Percentiles rank a stretch among this genome's conserved stretches.
phyloP scores from a whole-genome alignment of 2,113 vertebrate species.

The Epinephelus fuscoguttatus region DNA sequence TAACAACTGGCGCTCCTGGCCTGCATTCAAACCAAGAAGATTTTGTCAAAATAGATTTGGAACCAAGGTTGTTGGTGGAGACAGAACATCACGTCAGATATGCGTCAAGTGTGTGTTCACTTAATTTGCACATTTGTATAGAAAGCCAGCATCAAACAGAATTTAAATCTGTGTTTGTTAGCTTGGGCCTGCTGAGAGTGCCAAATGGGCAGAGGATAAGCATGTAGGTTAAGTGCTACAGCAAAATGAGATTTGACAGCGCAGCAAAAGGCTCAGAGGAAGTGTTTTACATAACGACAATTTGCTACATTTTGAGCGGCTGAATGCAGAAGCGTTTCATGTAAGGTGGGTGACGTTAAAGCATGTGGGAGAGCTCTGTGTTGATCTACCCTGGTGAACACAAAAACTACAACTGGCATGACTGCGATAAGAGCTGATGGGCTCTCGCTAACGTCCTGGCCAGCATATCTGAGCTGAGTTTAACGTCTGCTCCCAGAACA shows the following conservation, averaged over 20 bases:
- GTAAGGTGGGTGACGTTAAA: conserved; percentile 35
- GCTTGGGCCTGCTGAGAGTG: background rate
- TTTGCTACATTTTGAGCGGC: conserved; percentile 9
- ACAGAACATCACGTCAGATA: conserved; percentile 1
- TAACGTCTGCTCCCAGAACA: conserved; percentile 47
- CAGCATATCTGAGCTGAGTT: conserved; percentile 10
- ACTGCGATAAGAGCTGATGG: conserved; percentile 55
- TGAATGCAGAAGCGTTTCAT: conserved; percentile 20
- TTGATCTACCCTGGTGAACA: conserved; percentile 27
- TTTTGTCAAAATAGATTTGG: conserved; percentile 11
- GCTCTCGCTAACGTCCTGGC: background rate
- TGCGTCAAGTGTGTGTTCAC: background rate
- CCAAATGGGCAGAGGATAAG: conserved; percentile 33
- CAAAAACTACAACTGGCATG: conserved; percentile 41
- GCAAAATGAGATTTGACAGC: conserved; percentile 56
- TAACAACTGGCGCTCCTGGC: background rate
- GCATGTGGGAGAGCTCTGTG: conserved; percentile 11
- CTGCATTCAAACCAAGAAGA: conserved; percentile 1
- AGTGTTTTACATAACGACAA: conserved; percentile 49
- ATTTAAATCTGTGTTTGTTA: conserved; percentile 32
- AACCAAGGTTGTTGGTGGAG: conserved; percentile 5
- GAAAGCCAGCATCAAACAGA: conserved; percentile 21
- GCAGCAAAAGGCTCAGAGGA: conserved; percentile 50
- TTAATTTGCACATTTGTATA: conserved; percentile 20
- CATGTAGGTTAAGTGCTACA: conserved; percentile 39